phyloP scores from a whole-genome alignment of 2,888 invertebrate genomes.

The Polyommatus iphigenia region DNA sequence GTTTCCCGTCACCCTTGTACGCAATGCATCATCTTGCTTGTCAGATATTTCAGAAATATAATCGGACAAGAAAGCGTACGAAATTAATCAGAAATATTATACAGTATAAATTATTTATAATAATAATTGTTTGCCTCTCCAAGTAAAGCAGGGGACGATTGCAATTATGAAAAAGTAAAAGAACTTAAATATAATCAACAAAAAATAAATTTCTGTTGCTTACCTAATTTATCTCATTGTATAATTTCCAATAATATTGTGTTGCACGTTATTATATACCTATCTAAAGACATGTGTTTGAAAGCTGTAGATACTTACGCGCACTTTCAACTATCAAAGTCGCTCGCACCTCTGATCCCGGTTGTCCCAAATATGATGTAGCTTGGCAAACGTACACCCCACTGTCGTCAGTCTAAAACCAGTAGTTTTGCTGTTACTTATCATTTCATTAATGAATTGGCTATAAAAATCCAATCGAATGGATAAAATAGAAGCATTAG shows the following conservation, averaged over 20 bases:
- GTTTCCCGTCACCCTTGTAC: too few relatives aligned
- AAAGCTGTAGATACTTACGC: constrained; percentile 75
- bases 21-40: not conserved
- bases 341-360: constrained; percentile 85
- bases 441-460: not conserved
- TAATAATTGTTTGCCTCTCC: not conserved
- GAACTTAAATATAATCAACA: too few relatives aligned
- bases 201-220: not conserved
- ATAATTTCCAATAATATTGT: too few relatives aligned
- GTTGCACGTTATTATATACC: not conserved
- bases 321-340: constrained; percentile 84
- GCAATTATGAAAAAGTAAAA: too few relatives aligned
- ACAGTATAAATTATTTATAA: not conserved
- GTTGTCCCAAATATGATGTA: constrained; percentile 81
- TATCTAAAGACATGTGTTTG: not conserved
- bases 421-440: not conserved
- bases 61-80: too few relatives aligned
- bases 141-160: not conserved
- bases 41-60: not conserved
- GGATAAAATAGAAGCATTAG: too few relatives aligned
- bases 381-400: constrained; percentile 94
- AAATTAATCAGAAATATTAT: not conserved
- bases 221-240: not conserved
- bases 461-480: too few relatives aligned
- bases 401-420: constrained; percentile 82